Base-by-base conservation (phyloP, 2,113 vertebrate species). In the Crotalus viridis region DNA sequence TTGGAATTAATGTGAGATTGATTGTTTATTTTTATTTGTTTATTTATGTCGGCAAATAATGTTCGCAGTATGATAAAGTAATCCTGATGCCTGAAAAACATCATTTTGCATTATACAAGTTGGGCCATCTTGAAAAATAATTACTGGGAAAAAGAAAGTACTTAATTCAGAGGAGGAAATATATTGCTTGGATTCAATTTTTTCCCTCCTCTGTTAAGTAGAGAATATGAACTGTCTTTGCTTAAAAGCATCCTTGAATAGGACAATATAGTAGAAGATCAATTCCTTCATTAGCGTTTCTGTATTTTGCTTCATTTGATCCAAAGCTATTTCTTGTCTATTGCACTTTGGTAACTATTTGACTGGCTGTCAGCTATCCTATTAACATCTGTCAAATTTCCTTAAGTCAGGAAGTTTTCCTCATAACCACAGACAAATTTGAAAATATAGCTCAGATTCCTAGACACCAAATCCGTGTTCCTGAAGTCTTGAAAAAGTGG, bases 1-100 rank as follows among this genome's bases (percentile, higher is more conserved):
- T 99, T 95, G 98, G 98, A 95, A 98, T 99, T 96, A 97, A 97
- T 8, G 99, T 99, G 97, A 98, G 2, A 95, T 94, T 94, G 43
- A 95, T 17, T 93, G 93, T 94, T 74, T 88, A 2, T 51, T 64
- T 94, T 81, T 87, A 3, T 54, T 56, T 56, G 22, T 33, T 33
- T 55, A 21, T 26, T 13, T 61, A 39, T 39, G 3, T 52, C 28
- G 52, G n/a, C n/a, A 64, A 48, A 46, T 88, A 69, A 19, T 6
- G 48, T 22, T 54, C 0, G 4, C 3, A 55, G 12, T 85, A 13
- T 56, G 9, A 55, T 43, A 26, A 46, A 12, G 33, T 85, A 54
- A 91, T 28, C 90, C 39, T 39, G 28, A 81, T 85, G 64, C 51
- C 28, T 85, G 51, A 10, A 46, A 85, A 85, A 91, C 13, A 22